Evolutionary conservation across 2,797 vertebrate species (phyloP).

Genomic region (Poecilia picta): DNA sequence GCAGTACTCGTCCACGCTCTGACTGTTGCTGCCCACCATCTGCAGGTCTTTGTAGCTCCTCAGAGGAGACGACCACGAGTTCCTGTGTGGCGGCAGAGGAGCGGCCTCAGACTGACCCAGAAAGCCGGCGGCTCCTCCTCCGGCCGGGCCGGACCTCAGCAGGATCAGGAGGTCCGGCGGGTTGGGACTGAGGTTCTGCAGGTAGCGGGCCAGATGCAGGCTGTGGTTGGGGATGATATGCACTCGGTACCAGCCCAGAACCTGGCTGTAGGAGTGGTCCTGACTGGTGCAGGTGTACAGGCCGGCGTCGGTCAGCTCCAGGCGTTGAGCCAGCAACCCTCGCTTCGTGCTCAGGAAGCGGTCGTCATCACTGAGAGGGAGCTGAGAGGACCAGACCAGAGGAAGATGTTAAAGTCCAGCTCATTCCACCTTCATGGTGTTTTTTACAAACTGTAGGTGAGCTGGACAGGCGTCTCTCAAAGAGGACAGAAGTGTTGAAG

Average conservation of each 20-base stretch:
- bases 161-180: conserved; percentile 15
- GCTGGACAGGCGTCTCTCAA: neutral
- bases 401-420: neutral
- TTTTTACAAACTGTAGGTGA: neutral
- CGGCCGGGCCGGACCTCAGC: conserved; percentile 13
- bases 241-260: conserved; percentile 79
- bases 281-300: conserved; percentile 79
- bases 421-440: neutral
- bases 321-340: conserved; percentile 83
- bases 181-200: conserved; percentile 17
- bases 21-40: conserved; percentile 64
- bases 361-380: conserved; percentile 53
- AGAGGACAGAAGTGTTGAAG: neutral
- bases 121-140: neutral
- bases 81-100: conserved; percentile 31
- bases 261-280: conserved; percentile 80
- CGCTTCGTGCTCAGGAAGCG: conserved; percentile 73
- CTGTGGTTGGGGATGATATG: conserved; percentile 76
- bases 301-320: conserved; percentile 72
- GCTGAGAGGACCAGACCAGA: conserved; percentile 50
- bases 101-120: conserved; percentile 2
- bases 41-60: conserved; percentile 81
- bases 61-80: conserved; percentile 48
- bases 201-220: conserved; percentile 26
- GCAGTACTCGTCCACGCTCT: conserved; percentile 82